Evolutionary conservation across 2,888 invertebrate species (phyloP).

Genomic region (Aporophyla nigra): DNA sequence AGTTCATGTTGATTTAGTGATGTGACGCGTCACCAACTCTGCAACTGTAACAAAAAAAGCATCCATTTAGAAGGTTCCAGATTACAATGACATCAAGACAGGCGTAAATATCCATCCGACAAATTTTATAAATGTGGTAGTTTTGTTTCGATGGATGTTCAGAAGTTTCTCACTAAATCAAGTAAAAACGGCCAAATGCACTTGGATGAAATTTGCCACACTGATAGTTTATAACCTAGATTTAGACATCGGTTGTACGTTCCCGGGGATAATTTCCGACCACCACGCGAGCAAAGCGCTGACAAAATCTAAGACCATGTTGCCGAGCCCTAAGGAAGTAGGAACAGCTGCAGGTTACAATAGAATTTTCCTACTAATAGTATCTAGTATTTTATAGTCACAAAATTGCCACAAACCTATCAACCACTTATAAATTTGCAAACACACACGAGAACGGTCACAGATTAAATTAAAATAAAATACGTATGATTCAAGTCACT

Average conservation of each 20-base stretch:
- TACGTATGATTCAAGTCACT: not conserved
- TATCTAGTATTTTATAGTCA: too few species aligned
- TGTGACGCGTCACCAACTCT: slow-evolving; percentile 6
- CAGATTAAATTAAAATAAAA: not conserved
- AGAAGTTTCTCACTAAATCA: too few species aligned
- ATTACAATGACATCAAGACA: not conserved
- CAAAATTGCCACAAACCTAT: not conserved
- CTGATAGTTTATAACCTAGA: too few species aligned
- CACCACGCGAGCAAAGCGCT: too few species aligned
- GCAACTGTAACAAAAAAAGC: slow-evolving; percentile 52
- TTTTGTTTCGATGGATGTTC: too few species aligned
- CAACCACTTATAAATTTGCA: not conserved
- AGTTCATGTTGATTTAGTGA: slow-evolving; percentile 70
- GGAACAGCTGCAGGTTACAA: too few species aligned
- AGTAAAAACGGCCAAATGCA: too few species aligned
- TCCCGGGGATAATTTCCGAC: too few species aligned
- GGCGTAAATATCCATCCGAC: not conserved
- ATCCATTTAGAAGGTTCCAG: not conserved
- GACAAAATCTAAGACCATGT: too few species aligned
- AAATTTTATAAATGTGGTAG: too few species aligned
- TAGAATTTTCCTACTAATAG: not conserved
- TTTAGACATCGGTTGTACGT: too few species aligned
- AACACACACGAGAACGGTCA: not conserved
- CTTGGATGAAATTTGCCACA: too few species aligned
- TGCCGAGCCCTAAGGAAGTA: not conserved